Conservation (phyloP, 1,140 invertebrate genomes). For the Heterodera carotae region DNA sequence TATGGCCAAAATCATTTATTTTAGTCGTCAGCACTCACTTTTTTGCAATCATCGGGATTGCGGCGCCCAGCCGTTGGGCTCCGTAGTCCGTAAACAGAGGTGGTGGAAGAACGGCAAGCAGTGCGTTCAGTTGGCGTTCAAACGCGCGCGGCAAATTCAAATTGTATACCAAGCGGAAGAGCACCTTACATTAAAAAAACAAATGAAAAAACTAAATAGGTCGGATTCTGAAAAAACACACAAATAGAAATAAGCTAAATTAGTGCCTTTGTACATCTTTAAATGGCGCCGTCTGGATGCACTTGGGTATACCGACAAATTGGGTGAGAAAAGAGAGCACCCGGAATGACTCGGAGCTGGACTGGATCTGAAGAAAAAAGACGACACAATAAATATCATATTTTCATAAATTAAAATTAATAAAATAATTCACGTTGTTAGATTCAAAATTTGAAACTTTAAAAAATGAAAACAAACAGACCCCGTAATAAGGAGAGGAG, state of each 20-base stretch:
- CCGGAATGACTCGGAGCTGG: conserved; percentile 23
- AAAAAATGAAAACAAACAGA: neutral
- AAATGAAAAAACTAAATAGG: conserved; percentile 5
- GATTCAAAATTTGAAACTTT: neutral
- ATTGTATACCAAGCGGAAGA: conserved; percentile 32
- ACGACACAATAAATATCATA: neutral
- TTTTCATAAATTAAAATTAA: neutral
- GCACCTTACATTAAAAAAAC: conserved; percentile 18
- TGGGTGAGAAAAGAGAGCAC: conserved; percentile 35
- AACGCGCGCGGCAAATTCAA: conserved; percentile 32
- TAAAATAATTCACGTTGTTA: neutral
- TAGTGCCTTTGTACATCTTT: conserved; percentile 23
- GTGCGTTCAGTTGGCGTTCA: conserved; percentile 22
- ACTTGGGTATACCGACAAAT: conserved; percentile 28
- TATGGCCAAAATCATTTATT: too few relatives aligned
- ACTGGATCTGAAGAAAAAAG: conserved; percentile 24
- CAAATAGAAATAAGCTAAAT: neutral
- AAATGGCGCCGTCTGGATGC: conserved; percentile 9
- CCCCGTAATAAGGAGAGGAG: conserved; percentile 10
- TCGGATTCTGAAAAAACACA: too few relatives aligned
- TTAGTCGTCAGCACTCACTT: too few relatives aligned
- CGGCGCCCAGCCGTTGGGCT: conserved; percentile 4
- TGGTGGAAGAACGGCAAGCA: neutral
- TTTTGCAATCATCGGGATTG: conserved; percentile 3
- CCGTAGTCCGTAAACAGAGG: conserved; percentile 33